Evolutionary conservation across 1,140 invertebrate species (phyloP).

Genomic region (Mya arenaria): DNA sequence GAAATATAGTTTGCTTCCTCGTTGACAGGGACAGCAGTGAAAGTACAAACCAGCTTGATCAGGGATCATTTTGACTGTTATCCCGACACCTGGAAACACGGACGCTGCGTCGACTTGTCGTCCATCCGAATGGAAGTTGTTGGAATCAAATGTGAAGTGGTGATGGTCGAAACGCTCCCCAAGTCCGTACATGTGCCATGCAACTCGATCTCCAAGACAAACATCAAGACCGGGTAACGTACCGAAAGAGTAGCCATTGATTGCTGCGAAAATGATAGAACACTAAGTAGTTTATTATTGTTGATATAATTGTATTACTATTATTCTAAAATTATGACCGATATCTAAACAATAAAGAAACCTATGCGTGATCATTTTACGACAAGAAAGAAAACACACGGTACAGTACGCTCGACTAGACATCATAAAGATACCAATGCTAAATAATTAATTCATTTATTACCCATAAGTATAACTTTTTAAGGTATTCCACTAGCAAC

Average conservation of each 20-base stretch:
- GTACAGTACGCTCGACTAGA: no score
- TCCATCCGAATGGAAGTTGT: conserved; percentile 39
- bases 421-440: no score
- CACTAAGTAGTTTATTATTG: no score
- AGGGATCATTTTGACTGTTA: conserved; percentile 65
- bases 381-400: no score
- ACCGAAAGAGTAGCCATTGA: background rate
- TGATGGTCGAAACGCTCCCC: conserved; percentile 52
- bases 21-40: no score
- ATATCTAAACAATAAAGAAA: no score
- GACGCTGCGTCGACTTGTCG: conserved; percentile 61
- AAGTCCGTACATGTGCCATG: background rate
- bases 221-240: background rate
- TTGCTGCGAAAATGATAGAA: background rate
- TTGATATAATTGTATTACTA: no score
- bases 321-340: no score
- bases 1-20: background rate
- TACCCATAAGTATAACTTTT: no score
- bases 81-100: conserved; percentile 68
- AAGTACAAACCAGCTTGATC: conserved; percentile 64
- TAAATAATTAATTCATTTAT: no score
- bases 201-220: conserved; percentile 63
- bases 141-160: conserved; percentile 12
- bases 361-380: no score
- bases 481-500: no score